These are phyloP conservation scores for Oligia strigilis DNA, from an alignment of 2,888 invertebrate species.

Conservation along the genomic window DNA sequence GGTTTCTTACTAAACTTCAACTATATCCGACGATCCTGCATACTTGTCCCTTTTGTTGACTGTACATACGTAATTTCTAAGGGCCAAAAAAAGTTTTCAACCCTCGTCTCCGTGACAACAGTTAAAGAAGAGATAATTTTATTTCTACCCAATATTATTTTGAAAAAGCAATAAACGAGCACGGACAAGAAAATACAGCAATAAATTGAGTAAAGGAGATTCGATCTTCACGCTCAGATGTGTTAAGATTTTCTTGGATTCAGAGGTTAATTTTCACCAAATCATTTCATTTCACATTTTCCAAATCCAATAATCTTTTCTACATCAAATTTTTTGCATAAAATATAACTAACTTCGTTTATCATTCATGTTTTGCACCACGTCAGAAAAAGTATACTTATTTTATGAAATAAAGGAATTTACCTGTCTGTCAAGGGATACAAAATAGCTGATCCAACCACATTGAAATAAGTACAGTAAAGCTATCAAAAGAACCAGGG, in stretches of 20 bases:
- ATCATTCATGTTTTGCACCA: neutral
- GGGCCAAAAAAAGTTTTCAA: neutral
- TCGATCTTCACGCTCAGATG: neutral
- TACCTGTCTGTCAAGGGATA: slow-evolving; percentile 25
- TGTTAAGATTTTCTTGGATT: neutral
- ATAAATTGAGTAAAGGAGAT: neutral
- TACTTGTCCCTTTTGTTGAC: too few relatives aligned
- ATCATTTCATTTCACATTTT: neutral
- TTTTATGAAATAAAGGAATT: slow-evolving; percentile 11
- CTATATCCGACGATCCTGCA: too few relatives aligned
- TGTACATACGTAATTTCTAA: too few relatives aligned
- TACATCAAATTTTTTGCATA: neutral
- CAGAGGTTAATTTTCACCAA: neutral
- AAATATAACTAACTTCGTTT: neutral
- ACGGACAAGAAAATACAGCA: neutral
- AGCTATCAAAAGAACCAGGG: slow-evolving; percentile 52
- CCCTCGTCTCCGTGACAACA: neutral
- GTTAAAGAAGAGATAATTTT: neutral
- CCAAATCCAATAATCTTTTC: neutral
- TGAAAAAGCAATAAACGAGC: neutral
- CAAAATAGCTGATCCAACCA: slow-evolving; percentile 42
- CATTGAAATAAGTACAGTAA: slow-evolving; percentile 45
- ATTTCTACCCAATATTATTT: neutral
- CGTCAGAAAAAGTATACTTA: neutral
- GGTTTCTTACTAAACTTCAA: too few relatives aligned